Evolutionary conservation across 2,113 vertebrate species (phyloP).

Genomic region (Rhabdornis inornatus): DNA sequence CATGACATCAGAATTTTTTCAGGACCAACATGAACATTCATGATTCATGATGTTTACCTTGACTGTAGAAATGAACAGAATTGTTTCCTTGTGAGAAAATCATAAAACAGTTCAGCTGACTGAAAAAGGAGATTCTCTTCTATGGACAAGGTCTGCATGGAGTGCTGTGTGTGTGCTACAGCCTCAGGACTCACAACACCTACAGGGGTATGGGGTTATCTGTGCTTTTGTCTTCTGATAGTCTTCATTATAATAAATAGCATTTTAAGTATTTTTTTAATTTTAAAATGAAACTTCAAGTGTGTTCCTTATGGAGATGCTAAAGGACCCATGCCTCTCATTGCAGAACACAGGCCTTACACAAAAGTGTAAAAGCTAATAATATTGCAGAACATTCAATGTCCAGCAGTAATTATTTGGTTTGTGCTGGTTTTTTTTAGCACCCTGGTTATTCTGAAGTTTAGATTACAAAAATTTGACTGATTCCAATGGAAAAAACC

Average conservation of each 20-base stretch:
- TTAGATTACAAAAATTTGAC: neutral
- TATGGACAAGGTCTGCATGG: neutral
- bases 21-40: neutral
- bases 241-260: neutral
- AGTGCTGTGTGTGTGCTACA: neutral
- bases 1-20: accelerated
- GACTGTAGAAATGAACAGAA: neutral
- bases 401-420: neutral
- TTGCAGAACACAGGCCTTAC: neutral
- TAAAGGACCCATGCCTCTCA: neutral
- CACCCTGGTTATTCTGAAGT: accelerated
- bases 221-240: neutral
- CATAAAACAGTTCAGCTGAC: neutral
- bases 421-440: neutral
- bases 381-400: neutral
- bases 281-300: neutral
- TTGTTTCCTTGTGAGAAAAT: neutral
- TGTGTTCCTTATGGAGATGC: neutral
- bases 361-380: neutral
- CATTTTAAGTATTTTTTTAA: neutral
- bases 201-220: neutral
- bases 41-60: neutral
- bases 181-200: neutral
- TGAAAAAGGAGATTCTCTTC: neutral
- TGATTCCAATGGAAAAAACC: neutral